Evolutionary conservation across 2,888 invertebrate genomes (phyloP), one percentile per base, ranked within the genome.

Genomic region (Charanyca ferruginea): DNA sequence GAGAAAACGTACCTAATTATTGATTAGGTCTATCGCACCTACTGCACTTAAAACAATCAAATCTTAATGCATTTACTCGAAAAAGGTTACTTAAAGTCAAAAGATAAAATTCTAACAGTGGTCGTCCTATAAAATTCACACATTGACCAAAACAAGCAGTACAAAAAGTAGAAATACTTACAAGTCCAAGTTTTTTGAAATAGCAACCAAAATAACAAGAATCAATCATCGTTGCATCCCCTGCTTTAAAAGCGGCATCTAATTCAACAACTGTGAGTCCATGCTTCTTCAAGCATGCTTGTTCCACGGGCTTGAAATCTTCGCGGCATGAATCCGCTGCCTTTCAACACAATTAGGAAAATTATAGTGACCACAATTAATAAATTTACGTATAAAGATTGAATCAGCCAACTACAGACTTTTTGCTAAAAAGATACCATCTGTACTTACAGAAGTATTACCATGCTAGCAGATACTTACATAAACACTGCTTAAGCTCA

Each of bases 101-200:
- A n/a, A n/a, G n/a, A n/a, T n/a, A n/a, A n/a, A n/a, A n/a, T n/a
- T n/a, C n/a, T n/a, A n/a, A n/a, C n/a, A n/a, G n/a, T n/a, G n/a
- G n/a, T n/a, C n/a, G n/a, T n/a, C n/a, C n/a, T n/a, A 28, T 38
- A 38, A 32, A 2, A 32, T 9, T 32, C 2, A 9, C 2, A 32
- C 32, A 32, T n/a, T n/a, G n/a, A 9, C 32, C 9, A 9, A 32
- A 32, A 28, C 7, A 2, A 11, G 6, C 9, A 28, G 32, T 11
- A 32, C 32, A 9, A 59, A 18, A 28, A 7, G 5, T 38, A 16
- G 0, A 18, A 18, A 23, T 42, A 64, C 71, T 65, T 70, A 65
- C 65, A 45, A 65, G 0, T 5, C 71, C 71, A 38, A 45, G 0
- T 59, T 59, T 70, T 6, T 70, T 70, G 35, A 70, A 70, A 11